Evolutionary conservation across 2,113 vertebrate genomes (phyloP).

Genomic region (Vulpes lagopus): DNA sequence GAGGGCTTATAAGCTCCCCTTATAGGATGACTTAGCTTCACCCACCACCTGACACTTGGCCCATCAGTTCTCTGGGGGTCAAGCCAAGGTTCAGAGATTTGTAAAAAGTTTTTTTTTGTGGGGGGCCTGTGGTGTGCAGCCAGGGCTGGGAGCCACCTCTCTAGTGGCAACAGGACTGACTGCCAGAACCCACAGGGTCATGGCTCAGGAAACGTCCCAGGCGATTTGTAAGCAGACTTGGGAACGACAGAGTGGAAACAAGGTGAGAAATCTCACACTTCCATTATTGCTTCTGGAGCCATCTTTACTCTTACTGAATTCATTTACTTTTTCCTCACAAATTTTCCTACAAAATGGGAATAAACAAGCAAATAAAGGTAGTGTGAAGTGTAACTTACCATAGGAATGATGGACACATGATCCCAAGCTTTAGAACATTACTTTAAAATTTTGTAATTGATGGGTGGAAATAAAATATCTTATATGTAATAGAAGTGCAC

Average conservation of each 20-base stretch:
- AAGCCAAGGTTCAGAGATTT: background rate
- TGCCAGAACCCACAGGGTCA: background rate
- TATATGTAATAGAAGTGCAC: background rate
- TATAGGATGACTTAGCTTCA: background rate
- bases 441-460: background rate
- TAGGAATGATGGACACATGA: background rate
- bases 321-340: background rate
- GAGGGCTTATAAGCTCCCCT: background rate
- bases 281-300: background rate
- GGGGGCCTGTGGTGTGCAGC: background rate
- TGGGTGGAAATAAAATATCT: background rate
- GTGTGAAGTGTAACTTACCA: background rate
- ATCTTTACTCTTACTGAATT: background rate
- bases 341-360: background rate
- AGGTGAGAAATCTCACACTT: background rate
- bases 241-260: background rate
- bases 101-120: background rate
- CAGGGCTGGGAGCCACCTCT: background rate
- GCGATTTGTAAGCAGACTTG: background rate
- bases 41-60: background rate
- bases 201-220: background rate
- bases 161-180: background rate
- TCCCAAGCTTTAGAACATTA: background rate
- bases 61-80: background rate
- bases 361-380: background rate